Conservation (phyloP, 2,113 vertebrate genomes). For the Diadophis punctatus region DNA sequence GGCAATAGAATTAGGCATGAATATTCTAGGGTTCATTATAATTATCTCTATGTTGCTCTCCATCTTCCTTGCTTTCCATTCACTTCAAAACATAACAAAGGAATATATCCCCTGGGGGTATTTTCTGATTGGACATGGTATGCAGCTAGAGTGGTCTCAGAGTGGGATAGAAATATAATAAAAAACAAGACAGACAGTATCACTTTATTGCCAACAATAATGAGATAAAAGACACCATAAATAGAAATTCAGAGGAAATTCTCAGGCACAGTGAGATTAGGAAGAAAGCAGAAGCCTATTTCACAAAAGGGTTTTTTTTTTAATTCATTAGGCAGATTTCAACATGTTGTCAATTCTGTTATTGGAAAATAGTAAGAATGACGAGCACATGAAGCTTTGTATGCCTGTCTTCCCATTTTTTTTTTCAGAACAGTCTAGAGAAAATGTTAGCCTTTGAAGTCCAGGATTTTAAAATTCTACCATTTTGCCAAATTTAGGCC, state of each 20-base stretch:
- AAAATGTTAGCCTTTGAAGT: not conserved
- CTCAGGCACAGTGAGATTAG: not conserved
- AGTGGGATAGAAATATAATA: not conserved
- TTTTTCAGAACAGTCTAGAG: not conserved
- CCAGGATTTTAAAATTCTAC: not conserved
- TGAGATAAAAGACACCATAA: not conserved
- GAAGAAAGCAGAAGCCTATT: not conserved
- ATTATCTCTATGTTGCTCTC: not conserved
- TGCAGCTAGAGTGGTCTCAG: not conserved
- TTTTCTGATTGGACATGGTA: not conserved
- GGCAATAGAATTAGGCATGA: not conserved
- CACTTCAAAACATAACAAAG: not conserved
- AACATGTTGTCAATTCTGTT: not conserved
- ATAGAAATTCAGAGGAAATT: not conserved
- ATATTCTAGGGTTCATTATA: not conserved
- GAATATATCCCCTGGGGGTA: not conserved
- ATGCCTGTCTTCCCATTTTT: not conserved
- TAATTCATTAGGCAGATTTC: not conserved
- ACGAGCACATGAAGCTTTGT: not conserved
- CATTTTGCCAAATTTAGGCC: not conserved
- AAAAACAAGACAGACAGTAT: not conserved
- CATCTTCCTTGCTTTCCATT: not conserved
- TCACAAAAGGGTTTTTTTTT: not conserved
- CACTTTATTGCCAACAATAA: not conserved
- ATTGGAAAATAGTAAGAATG: not conserved